These are phyloP conservation scores for Clarias platycephalus DNA, from an alignment of 2,797 vertebrate genomes.

Conservation along the genomic window DNA sequence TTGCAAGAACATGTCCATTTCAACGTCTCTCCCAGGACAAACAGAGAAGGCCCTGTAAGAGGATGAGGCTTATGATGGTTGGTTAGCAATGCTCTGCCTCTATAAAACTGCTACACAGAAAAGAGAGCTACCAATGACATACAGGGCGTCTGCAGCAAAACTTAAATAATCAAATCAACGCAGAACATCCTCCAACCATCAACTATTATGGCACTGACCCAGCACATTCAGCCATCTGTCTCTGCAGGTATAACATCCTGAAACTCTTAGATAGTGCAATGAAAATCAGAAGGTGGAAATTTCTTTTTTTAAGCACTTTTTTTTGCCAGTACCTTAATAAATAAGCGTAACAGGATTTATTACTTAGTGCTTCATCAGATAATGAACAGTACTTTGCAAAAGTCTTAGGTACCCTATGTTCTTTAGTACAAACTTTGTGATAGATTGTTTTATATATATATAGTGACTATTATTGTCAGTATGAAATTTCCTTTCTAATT, in stretches of 20 bases:
- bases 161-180: conserved; percentile 71
- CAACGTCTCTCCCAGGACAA: conserved; percentile 30
- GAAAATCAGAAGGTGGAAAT: not conserved
- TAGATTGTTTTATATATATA: no score
- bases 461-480: no score
- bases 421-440: no score
- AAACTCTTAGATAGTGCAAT: conserved; percentile 28
- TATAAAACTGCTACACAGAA: conserved; percentile 64
- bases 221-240: conserved; percentile 47
- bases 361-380: not conserved
- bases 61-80: conserved; percentile 75
- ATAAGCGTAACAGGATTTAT: not conserved
- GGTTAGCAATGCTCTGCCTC: conserved; percentile 76
- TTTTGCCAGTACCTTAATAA: conserved; percentile 8
- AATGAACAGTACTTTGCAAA: not conserved
- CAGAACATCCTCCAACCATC: conserved; percentile 76
- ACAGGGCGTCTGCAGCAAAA: conserved; percentile 58
- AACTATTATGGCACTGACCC: conserved; percentile 70
- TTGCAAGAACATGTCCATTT: conserved; percentile 62
- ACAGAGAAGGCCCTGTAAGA: conserved; percentile 53
- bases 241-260: conserved; percentile 40
- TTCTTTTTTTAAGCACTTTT: not conserved
- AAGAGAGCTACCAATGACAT: conserved; percentile 39
- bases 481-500: no score
- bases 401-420: no score